Base-by-base conservation (phyloP, 2,888 invertebrate genomes). In the Liodrosophila aerea region DNA sequence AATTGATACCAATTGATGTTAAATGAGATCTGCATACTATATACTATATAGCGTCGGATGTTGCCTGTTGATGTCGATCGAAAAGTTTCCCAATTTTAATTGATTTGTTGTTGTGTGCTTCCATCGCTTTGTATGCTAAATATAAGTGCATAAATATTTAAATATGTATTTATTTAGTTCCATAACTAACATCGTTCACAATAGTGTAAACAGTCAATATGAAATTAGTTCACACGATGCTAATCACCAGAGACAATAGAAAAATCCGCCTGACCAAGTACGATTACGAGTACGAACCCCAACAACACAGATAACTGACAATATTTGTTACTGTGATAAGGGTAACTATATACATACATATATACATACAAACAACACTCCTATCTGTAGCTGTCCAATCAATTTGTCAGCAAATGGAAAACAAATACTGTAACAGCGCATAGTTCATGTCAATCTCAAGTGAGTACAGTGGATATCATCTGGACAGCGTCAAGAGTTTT, bases 1-100 rank as follows among this genome's bases (percentile, higher is more conserved):
- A 82, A 82, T 82, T 84, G 81, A 68, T 70, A 69, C 49, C 81
- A 81, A 81, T 81, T 81, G 81, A 77, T 57, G 73, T 70, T 65
- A 73, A 81, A 84, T 81, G 65, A 66, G 65, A 53, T 77, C 63
- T 73, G 39, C 51, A 57, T 67, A 36, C 49, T n/a, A n/a, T n/a
- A n/a, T n/a, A n/a, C n/a, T n/a, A n/a, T n/a, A n/a, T n/a, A n/a
- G 39, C 45, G 53, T 53, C 50, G 64, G 57, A 65, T 58, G 46
- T n/a, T 41, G 22, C 12, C 12, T 37, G 18, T 31, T 31, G 33
- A 16, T 37, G 18, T 31, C 27, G 33, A 5, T 29, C 30, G 13
- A 45, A 57, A 51, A 30, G 51, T 31, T 34, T 22, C 15, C 18
- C 33, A 16, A 15, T 47, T 65, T 73, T 57, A 73, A 73, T 73